These are phyloP conservation scores for Hedya salicella DNA, from an alignment of 2,888 invertebrate species.

Conservation along the genomic window DNA sequence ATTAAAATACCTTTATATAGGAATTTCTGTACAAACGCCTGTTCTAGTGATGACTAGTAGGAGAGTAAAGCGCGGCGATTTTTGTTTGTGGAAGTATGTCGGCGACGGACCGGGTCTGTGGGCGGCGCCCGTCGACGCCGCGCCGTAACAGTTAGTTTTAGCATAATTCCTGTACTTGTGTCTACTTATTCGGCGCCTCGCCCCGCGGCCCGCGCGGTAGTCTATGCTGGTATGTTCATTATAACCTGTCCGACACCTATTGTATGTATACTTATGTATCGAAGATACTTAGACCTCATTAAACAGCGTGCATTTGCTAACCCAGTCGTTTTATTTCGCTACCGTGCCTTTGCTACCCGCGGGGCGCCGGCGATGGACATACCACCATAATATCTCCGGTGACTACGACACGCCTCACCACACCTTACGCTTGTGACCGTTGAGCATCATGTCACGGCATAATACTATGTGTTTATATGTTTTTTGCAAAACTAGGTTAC, in stretches of 20 bases:
- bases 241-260: conserved; percentile 56
- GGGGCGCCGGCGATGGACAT: conserved; percentile 68
- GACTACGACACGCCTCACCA: conserved; percentile 50
- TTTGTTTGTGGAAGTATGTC: conserved; percentile 5
- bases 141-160: conserved; percentile 30
- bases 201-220: conserved; percentile 49
- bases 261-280: conserved; percentile 69
- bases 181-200: conserved; percentile 42
- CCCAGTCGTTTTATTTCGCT: conserved; percentile 76
- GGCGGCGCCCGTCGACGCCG: neutral
- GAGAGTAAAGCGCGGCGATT: conserved; percentile 5
- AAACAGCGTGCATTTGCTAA: conserved; percentile 77
- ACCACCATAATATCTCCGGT: conserved; percentile 71
- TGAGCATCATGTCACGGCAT: conserved; percentile 19
- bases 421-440: conserved; percentile 20
- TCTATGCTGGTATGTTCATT: conserved; percentile 81
- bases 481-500: conserved; percentile 50
- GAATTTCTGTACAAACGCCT: conserved; percentile 18
- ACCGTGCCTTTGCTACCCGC: conserved; percentile 54
- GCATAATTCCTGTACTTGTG: conserved; percentile 42
- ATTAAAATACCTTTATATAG: conserved; percentile 9
- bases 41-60: conserved; percentile 15
- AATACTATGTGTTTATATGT: conserved; percentile 28
- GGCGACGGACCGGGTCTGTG: conserved; percentile 7
- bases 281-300: conserved; percentile 77